phyloP scores from a whole-genome alignment of 2,888 invertebrate species.

The Schizotus pectinicornis region DNA sequence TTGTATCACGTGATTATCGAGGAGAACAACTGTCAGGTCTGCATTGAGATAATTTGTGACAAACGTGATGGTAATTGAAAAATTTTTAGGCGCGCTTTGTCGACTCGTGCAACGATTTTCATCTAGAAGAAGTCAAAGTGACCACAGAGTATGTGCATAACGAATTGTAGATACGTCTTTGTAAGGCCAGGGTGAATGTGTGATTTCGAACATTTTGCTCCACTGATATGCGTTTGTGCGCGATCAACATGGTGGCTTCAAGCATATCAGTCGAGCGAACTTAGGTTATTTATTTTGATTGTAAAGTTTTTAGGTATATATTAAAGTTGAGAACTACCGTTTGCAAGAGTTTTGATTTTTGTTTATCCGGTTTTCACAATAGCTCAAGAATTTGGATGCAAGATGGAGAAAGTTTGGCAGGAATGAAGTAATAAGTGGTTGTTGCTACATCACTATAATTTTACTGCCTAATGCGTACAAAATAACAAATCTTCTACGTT shows the following conservation, averaged over 20 bases:
- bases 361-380: too few species aligned
- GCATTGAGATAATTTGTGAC: slow-evolving; percentile 33
- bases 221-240: background rate
- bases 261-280: slow-evolving; percentile 17
- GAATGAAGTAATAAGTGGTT: too few species aligned
- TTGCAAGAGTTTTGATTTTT: background rate
- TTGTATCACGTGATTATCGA: slow-evolving; percentile 77
- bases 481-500: too few species aligned
- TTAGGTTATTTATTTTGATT: slow-evolving; percentile 11
- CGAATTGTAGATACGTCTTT: slow-evolving; percentile 67
- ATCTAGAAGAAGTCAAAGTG: slow-evolving; percentile 80
- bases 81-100: slow-evolving; percentile 68
- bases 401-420: too few species aligned
- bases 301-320: slow-evolving; percentile 2
- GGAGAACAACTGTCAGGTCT: slow-evolving; percentile 76
- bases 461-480: too few species aligned
- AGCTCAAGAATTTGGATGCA: too few species aligned
- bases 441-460: too few species aligned
- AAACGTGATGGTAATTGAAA: too few species aligned
- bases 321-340: background rate
- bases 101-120: slow-evolving; percentile 78
- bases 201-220: too few species aligned
- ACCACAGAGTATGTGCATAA: slow-evolving; percentile 84
- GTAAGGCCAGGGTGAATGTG: background rate
- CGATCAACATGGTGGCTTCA: too few species aligned